phyloP scores from a whole-genome alignment of 1,140 invertebrate genomes.

The Diabrotica virgifera region DNA sequence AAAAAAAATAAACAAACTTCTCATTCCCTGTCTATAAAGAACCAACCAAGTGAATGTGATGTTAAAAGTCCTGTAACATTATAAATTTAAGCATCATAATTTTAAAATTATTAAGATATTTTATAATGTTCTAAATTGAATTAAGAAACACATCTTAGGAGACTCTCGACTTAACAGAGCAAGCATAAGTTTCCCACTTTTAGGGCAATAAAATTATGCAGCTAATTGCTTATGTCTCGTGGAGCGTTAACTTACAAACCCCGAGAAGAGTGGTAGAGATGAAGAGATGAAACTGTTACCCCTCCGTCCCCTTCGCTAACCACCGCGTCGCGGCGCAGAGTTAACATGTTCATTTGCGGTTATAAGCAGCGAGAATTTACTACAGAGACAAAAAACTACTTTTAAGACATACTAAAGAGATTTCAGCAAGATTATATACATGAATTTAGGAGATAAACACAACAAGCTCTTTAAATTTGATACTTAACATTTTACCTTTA shows the following conservation, averaged over 20 bases:
- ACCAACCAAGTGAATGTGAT: background rate
- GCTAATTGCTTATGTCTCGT: constrained; percentile 37
- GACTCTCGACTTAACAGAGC: constrained; percentile 11
- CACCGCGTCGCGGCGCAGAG: background rate
- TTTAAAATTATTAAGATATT: too few species aligned
- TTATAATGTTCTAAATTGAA: background rate
- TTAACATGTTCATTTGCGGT: constrained; percentile 10
- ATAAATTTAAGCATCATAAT: too few species aligned
- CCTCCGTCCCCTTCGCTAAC: background rate
- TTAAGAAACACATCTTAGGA: constrained; percentile 1
- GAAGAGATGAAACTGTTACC: too few species aligned
- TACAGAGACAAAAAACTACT: too few species aligned
- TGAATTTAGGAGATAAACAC: too few species aligned
- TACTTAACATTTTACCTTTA: too few species aligned
- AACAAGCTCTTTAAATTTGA: too few species aligned
- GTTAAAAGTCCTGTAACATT: background rate
- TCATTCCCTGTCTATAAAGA: background rate
- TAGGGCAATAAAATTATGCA: constrained; percentile 38
- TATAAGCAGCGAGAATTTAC: too few species aligned
- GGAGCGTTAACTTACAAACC: constrained; percentile 33
- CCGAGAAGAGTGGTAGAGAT: background rate
- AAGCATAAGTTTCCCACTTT: constrained; percentile 28
- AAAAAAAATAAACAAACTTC: too few species aligned
- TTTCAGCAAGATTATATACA: too few species aligned
- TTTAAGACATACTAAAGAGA: too few species aligned